Conservation (phyloP, 2,888 invertebrate genomes). For the Sepioteuthis lessoniana region DNA sequence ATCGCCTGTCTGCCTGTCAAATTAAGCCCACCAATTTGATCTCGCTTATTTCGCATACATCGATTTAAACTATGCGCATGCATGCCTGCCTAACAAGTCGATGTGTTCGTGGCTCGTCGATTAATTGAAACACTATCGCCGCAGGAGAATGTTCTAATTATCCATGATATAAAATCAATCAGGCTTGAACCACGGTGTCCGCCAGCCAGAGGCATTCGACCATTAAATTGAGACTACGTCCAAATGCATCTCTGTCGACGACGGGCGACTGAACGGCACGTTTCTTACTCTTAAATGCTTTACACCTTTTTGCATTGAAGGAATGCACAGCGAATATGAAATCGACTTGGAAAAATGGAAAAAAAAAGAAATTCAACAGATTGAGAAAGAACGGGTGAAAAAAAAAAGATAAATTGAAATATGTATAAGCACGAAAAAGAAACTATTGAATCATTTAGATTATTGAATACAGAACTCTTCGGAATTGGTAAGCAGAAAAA, state of each 20-base stretch:
- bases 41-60: background rate
- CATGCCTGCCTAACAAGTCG: constrained; percentile 17
- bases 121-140: constrained; percentile 33
- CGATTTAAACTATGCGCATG: background rate
- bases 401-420: background rate
- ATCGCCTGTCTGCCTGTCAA: background rate
- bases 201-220: background rate
- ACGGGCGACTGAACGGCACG: background rate
- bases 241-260: background rate
- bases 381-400: background rate
- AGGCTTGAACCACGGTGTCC: background rate
- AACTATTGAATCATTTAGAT: background rate
- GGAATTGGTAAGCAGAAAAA: background rate
- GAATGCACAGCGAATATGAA: background rate
- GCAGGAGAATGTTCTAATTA: background rate
- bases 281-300: background rate
- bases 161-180: constrained; percentile 33
- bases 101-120: background rate
- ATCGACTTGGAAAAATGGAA: background rate
- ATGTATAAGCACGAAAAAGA: background rate
- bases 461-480: background rate
- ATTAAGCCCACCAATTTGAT: background rate
- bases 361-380: background rate
- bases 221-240: background rate
- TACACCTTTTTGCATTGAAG: background rate